Percentiles rank a stretch among this genome's conserved stretches.
Conservation (phyloP, 2,113 vertebrate species). For the Sapajus apella region DNA sequence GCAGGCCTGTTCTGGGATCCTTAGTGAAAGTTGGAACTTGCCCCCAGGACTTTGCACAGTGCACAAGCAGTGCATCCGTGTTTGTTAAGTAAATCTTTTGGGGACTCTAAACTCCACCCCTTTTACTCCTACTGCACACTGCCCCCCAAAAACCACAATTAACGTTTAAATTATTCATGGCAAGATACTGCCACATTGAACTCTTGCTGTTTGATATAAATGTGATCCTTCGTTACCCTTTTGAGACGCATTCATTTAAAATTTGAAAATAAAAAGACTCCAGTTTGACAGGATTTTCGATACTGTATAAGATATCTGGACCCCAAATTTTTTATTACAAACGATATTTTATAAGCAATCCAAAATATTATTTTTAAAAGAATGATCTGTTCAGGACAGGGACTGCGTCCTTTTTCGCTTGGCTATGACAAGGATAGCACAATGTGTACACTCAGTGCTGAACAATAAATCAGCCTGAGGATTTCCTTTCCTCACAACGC, state of each 20-base stretch:
- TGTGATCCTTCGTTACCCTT: background rate
- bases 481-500: constrained; percentile 55
- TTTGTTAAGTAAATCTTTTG: background rate
- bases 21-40: background rate
- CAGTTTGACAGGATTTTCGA: background rate
- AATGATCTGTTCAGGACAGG: background rate
- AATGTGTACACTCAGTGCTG: background rate
- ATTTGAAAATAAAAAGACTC: background rate
- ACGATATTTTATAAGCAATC: background rate
- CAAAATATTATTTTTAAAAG: constrained; percentile 4
- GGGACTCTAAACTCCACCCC: no score
- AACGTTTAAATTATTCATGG: background rate
- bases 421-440: background rate
- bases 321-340: background rate
- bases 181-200: background rate
- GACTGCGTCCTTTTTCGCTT: background rate
- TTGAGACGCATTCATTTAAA: background rate
- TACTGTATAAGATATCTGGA: background rate
- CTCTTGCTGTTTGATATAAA: background rate
- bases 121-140: background rate
- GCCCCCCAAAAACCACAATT: background rate
- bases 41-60: background rate
- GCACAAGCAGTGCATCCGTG: background rate
- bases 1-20: rapidly evolving
- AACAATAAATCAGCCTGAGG: constrained; percentile 58